These are phyloP conservation scores for Hypena proboscidalis DNA, from an alignment of 2,888 invertebrate genomes.

Conservation along the genomic window DNA sequence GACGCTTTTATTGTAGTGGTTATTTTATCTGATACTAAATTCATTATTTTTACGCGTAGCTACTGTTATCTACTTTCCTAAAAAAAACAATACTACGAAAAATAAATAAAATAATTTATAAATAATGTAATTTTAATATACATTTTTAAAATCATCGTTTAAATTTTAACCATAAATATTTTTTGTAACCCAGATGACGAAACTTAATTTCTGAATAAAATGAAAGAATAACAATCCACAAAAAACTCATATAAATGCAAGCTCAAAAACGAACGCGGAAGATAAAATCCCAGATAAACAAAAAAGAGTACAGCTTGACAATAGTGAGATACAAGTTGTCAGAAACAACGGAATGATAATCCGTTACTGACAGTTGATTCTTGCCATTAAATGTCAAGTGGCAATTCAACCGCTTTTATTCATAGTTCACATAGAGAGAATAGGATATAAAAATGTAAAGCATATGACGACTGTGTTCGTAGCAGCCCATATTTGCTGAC, in stretches of 20 bases:
- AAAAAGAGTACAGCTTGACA: background rate
- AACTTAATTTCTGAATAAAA: no score
- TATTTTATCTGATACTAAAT: no score
- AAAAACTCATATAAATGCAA: background rate
- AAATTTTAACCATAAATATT: no score
- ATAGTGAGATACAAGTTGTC: slow-evolving; percentile 5
- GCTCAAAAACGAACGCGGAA: background rate
- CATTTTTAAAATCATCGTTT: no score
- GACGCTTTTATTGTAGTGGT: slow-evolving; percentile 27
- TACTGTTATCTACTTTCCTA: no score
- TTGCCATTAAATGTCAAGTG: slow-evolving; percentile 12
- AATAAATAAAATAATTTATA: no score
- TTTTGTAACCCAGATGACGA: no score
- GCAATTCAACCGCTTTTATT: slow-evolving; percentile 1
- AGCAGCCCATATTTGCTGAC: background rate
- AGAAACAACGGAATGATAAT: slow-evolving; percentile 4
- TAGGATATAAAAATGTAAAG: slow-evolving; percentile 7
- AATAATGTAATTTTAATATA: no score
- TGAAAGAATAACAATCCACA: background rate
- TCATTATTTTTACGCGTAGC: no score
- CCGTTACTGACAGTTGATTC: slow-evolving; percentile 12
- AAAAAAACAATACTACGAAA: no score
- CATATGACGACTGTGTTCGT: slow-evolving; percentile 7
- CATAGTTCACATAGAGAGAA: background rate
- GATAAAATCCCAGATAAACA: background rate